Evolutionary conservation across 2,888 invertebrate species (phyloP), one percentile per base, ranked within the genome.

Genomic region (Empis stercorea): DNA sequence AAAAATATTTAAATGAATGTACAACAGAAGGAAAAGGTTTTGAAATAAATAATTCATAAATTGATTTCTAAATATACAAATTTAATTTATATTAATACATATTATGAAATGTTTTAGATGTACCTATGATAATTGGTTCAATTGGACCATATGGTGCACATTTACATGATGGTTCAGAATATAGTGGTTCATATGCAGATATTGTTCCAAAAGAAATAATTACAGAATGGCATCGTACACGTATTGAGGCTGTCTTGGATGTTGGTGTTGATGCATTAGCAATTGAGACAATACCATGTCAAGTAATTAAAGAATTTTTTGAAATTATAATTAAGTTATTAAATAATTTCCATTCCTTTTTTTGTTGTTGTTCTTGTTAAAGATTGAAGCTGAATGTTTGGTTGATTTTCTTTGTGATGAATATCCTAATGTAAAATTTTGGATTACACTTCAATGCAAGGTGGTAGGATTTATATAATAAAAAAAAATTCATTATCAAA

Each of bases 141-240:
- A 82, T 94, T 51, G 95, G 95, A 1, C 91, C 95, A 0, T 95
- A 88, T 64, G 95, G 94, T 1, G 94, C 94, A 0, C 84, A 81
- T 58, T 73, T 92, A 34, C 84, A 86, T 61, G 91, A 96, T 65
- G 87, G 87, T 11, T 94, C 94, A 0, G 96, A 96, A 65, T 96
- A 95, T 65, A 81, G 81, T n/a, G 95, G 95, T 15, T 76, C 76
- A 50, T 89, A 88, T 62, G 81, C 81, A 0, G 76, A 80, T 51
- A 76, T 71, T 46, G 78, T 84, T 2, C 65, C 80, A 4, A 70
- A 72, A 30, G 73, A 82, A 72, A 76, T 76, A 39, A 78, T 95
- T 64, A 78, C 76, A 43, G 79, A 83, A 39, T 93, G 92, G 87
- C 95, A 96, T 69, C 74, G 80, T 47, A 83, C 86, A 0, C 76